Percentiles rank a stretch among this genome's conserved stretches.
Evolutionary conservation across 2,113 vertebrate genomes (phyloP).

Genomic region (Xenopus laevis): DNA sequence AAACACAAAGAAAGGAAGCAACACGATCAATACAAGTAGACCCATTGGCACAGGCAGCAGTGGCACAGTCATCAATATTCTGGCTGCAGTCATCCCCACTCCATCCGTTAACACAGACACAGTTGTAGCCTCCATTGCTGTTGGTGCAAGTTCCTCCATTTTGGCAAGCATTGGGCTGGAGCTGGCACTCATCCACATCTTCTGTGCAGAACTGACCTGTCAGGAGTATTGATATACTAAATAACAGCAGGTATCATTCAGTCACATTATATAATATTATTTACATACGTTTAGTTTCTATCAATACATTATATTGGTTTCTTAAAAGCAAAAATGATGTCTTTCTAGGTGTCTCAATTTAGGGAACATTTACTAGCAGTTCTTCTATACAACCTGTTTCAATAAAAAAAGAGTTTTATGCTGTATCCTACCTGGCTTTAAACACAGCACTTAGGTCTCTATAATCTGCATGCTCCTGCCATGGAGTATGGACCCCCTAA

Average conservation of each 20-base stretch:
- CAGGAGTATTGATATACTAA: not conserved
- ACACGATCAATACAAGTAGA: conserved; percentile 81
- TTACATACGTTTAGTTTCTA: no score
- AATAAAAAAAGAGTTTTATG: no score
- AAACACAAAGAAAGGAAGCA: conserved; percentile 77
- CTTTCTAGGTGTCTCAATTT: no score
- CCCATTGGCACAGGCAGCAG: conserved; percentile 68
- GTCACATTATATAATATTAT: no score
- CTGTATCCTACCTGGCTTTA: no score
- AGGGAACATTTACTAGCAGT: no score
- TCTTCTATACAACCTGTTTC: no score
- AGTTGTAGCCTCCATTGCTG: conserved; percentile 68
- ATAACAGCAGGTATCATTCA: not conserved
- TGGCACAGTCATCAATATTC: conserved; percentile 82
- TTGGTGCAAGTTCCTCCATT: conserved; percentile 86
- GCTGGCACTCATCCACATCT: conserved; percentile 81
- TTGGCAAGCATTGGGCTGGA: conserved; percentile 85
- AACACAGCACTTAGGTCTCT: no score
- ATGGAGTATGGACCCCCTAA: no score
- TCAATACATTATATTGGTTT: no score
- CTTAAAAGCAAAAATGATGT: no score
- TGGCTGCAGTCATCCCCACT: conserved; percentile 79
- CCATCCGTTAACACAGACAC: conserved; percentile 86
- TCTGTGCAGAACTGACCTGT: conserved; percentile 83
- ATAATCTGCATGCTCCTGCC: no score